Percentiles rank a stretch among this genome's conserved stretches.
Evolutionary conservation across 2,113 vertebrate genomes (phyloP).

Genomic region (Lagopus leucura): DNA sequence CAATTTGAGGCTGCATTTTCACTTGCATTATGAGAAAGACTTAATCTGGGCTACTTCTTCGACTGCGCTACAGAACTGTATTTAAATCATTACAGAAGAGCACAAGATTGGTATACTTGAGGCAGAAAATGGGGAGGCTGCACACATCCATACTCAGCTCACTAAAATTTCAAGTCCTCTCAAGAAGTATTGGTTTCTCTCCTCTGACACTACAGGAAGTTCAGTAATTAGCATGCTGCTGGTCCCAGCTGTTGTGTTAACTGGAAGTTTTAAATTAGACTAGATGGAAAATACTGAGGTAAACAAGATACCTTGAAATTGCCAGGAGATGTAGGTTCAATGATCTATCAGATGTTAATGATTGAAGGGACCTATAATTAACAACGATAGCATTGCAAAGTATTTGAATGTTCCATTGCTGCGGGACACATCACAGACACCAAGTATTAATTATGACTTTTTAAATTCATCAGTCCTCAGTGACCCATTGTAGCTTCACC

Average conservation of each 20-base stretch:
- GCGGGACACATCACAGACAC: background rate
- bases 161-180: background rate
- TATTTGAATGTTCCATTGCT: conserved; percentile 35
- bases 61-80: background rate
- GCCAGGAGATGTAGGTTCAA: background rate
- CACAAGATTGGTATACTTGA: background rate
- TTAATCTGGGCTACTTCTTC: background rate
- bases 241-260: background rate
- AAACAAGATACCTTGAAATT: background rate
- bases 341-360: background rate
- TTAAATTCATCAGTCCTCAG: conserved; percentile 7
- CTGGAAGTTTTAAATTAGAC: conserved; percentile 2
- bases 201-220: background rate
- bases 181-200: background rate
- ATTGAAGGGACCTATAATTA: conserved; percentile 26
- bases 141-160: background rate
- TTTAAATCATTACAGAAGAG: background rate
- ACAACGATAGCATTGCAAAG: background rate
- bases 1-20: background rate
- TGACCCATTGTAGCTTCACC: background rate
- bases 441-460: background rate
- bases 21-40: background rate
- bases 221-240: background rate
- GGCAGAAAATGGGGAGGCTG: background rate
- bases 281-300: background rate